A percentile compares a stretch with the other conserved stretches of the same genome.
Conservation (phyloP, 2,888 invertebrate genomes). For the Xanthostigma xanthostigma region DNA sequence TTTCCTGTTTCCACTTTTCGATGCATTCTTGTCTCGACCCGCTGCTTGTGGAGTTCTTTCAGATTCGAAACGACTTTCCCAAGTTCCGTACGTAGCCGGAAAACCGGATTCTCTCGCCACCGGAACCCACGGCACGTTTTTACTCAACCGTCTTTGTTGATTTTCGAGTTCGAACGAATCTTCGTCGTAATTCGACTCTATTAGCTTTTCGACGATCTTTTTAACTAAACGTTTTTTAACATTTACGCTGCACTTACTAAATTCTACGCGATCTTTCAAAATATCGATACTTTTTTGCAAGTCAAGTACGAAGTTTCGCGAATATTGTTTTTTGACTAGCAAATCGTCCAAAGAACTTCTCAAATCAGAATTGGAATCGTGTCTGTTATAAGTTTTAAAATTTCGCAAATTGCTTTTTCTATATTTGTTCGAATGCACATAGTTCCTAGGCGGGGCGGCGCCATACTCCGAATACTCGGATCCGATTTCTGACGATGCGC, state of each 20-base stretch:
- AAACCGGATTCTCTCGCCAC: conserved; percentile 9
- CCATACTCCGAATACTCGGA: too few species aligned
- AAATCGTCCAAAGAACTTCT: conserved; percentile 14
- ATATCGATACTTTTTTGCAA: conserved; percentile 45
- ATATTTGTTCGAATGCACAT: not conserved
- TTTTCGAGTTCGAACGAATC: conserved; percentile 22
- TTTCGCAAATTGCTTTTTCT: too few species aligned
- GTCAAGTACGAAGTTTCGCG: conserved; percentile 33
- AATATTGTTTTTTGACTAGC: conserved; percentile 13
- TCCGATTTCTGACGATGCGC: conserved; percentile 3
- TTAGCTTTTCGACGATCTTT: conserved; percentile 44
- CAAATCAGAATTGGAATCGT: too few species aligned
- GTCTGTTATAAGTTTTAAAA: too few species aligned
- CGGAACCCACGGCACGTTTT: conserved; percentile 30
- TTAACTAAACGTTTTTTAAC: conserved; percentile 47
- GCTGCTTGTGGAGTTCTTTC: too few species aligned
- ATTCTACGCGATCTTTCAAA: conserved; percentile 40
- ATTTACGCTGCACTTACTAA: conserved; percentile 39
- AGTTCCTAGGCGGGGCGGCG: not conserved
- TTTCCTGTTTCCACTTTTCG: too few species aligned
- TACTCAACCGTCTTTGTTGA: conserved; percentile 9
- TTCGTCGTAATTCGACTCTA: conserved; percentile 41
- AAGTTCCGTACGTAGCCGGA: too few species aligned
- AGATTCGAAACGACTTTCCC: too few species aligned
- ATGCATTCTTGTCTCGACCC: too few species aligned